Evolutionary conservation across 2,113 vertebrate species (phyloP), one percentile per base, ranked within the genome.

Genomic region (Piaya cayana): DNA sequence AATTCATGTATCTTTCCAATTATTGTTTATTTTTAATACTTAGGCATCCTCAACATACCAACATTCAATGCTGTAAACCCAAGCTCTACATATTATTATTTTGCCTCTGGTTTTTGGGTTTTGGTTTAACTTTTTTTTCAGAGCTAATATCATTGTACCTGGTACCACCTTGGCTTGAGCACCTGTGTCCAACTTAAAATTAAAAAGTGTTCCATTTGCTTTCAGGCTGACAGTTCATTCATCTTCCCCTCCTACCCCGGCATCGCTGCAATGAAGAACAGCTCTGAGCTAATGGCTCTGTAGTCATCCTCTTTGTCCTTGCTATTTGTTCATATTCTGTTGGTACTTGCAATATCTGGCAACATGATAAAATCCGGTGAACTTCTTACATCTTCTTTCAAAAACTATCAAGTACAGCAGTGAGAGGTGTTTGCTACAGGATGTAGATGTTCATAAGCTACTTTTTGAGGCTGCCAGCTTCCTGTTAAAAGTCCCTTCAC

Each of bases 251-350:
- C 71, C 29, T 93, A 23, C 59, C 49, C 83, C 74, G 82, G 60
- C 90, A 83, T 77, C 96, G 90, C 71, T 63, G 47, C 79, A 83
- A 55, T 32, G 64, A 96, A 69, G 90, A 92, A 70, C 67, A 82
- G 22, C 45, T 81, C 82, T 90, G 71, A 94, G 50, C 55, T 94
- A 96, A 94, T 67, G 72, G 76, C 55, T 92, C 45, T 94, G 25
- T 80, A 95, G 88, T 86, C 92, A 92, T 77, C 59, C 71, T 93
- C 71, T 96, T 95, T 95, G 92, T 94, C 95, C 96, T 97, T 97
- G 75, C 37, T 88, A 70, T 83, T 68, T 80, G n/a, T 95, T 90
- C 71, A 29, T 77, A 96, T 92, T 88, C 90, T 74, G 20, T 75
- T 88, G 59, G 45, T 80, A 55, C 37, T 64, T 80, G 49, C 39